Evolutionary conservation across 2,888 invertebrate genomes (phyloP).

Genomic region (Eumacrocentrus americanus): DNA sequence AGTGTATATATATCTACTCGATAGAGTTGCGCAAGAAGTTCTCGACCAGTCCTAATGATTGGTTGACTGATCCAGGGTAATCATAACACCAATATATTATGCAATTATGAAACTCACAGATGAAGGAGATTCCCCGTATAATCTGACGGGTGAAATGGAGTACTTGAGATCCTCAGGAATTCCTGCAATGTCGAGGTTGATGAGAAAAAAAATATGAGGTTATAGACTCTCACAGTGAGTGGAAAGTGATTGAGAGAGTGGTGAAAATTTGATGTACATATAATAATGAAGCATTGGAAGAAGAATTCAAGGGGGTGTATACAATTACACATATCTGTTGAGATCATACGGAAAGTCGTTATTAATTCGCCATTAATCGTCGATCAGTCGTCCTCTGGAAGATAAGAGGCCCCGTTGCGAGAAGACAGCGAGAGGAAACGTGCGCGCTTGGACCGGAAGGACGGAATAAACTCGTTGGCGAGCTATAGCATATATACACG

Average conservation of each 20-base stretch:
- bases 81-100: neutral
- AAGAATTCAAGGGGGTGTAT: neutral
- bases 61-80: neutral
- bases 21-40: neutral
- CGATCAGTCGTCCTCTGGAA: neutral
- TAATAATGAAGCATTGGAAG: neutral
- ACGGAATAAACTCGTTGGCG: neutral
- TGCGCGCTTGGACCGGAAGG: slow-evolving; percentile 1
- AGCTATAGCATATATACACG: neutral
- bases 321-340: too few relatives aligned
- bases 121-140: neutral
- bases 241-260: slow-evolving; percentile 1
- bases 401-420: neutral
- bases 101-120: neutral
- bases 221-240: neutral
- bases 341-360: neutral
- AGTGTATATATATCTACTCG: neutral
- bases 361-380: neutral
- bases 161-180: neutral
- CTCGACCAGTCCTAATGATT: neutral
- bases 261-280: slow-evolving; percentile 1
- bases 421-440: neutral
- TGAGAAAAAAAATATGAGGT: neutral
- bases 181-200: neutral
- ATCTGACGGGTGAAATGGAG: neutral